Evolutionary conservation across 2,113 vertebrate species (phyloP), one percentile per base, ranked within the genome.

Genomic region (Martes martes): DNA sequence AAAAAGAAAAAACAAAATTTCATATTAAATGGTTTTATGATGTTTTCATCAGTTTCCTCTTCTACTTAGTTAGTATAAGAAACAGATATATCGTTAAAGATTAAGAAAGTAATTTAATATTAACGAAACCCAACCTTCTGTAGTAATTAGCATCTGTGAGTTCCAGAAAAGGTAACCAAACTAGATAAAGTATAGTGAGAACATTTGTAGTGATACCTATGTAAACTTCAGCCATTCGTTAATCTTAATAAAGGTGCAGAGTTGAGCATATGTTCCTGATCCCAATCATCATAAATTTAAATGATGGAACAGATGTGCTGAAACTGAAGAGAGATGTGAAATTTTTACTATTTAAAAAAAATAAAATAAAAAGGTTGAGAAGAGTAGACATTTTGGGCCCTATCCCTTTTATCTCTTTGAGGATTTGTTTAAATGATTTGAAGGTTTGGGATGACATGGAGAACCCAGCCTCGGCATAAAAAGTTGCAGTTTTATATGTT

Each of bases 391-490:
- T 84, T 97, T 97, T 65, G 78, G 71, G 69, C 39, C 92, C 89
- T 73, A 24, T 81, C 52, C 47, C 85, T 92, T 52, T 91, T 73
- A 24, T 81, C 50, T 42, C 83, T 93, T 52, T 91, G 63, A 93
- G 23, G 26, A 47, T 91, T 97, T 97, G 39, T 97, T 97, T 95
- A 96, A 97, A 94, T 63, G 97, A 76, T 52, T 80, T 93, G 14
- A 67, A 95, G 93, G 55, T n/a, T 98, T 92, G 84, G 88, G 79
- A 89, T 92, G 71, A 82, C 86, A 50, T 84, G 67, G 90, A 91
- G 76, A 97, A 97, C 39, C 80, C 90, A 79, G 59, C 36, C 86
- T 95, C 74, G 93, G 87, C 86, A 97, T 90, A 96, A 97, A 82
- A 65, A 96, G 36, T 63, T 95, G 95, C 50, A 97, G 78, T 88